Conservation (phyloP, 2,113 vertebrate genomes). For the Haliaeetus leucogaster region DNA sequence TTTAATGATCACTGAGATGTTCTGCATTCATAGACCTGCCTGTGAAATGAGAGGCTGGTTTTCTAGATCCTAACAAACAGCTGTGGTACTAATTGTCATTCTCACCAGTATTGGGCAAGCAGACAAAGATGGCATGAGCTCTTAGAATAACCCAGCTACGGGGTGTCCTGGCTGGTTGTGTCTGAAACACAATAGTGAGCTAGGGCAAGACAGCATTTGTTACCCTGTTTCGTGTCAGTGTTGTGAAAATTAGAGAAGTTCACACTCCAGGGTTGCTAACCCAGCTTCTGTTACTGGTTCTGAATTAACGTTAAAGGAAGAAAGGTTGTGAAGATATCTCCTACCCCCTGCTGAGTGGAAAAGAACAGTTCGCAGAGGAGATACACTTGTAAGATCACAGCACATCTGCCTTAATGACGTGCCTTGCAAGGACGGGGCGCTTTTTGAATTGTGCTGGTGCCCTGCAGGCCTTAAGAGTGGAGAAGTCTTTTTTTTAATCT, state of each 20-base stretch:
- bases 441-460: neutral
- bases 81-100: neutral
- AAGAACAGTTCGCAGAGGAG: neutral
- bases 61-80: neutral
- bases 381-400: neutral
- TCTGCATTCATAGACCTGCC: neutral
- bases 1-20: neutral
- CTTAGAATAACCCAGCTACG: neutral
- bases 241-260: neutral
- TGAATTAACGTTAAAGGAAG: neutral
- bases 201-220: neutral
- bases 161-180: neutral
- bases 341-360: constrained; percentile 24
- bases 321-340: neutral
- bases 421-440: neutral
- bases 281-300: neutral
- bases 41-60: neutral
- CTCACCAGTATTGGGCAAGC: neutral
- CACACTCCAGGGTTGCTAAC: neutral
- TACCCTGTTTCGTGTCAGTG: neutral
- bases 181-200: neutral
- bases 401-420: neutral
- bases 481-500: neutral
- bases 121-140: neutral
- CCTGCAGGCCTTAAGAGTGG: neutral